Conservation (phyloP, 2,113 vertebrate species). For the Poicephalus meyeri region DNA sequence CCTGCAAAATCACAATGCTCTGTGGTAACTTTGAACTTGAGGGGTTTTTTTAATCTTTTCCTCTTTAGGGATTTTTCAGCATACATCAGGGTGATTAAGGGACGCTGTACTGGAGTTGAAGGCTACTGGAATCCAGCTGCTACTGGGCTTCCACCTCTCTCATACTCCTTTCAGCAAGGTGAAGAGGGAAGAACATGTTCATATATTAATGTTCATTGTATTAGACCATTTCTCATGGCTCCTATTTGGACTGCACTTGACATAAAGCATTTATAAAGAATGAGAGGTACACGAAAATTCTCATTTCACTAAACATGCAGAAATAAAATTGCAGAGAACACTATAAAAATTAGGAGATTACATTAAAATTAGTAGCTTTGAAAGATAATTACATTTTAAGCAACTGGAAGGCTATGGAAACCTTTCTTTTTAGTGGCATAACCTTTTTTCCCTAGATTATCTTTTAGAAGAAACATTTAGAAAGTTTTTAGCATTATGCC, state of each 20-base stretch:
- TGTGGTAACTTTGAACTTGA: not conserved
- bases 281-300: not conserved
- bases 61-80: not conserved
- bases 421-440: not conserved
- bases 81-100: not conserved
- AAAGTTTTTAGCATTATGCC: not conserved
- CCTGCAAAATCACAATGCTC: not conserved
- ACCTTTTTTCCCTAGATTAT: not conserved
- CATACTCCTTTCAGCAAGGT: not conserved
- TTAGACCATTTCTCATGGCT: rapidly evolving
- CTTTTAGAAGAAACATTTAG: not conserved
- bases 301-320: not conserved
- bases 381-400: not conserved
- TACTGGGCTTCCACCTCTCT: not conserved
- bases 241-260: rapidly evolving
- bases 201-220: not conserved
- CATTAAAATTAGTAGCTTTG: not conserved
- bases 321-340: not conserved
- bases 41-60: not conserved
- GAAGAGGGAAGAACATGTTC: not conserved
- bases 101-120: not conserved
- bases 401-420: not conserved
- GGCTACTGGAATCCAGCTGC: not conserved
- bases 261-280: not conserved
- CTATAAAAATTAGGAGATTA: not conserved